Evolutionary conservation across 92 coral and sea anemone species (phyloP), one percentile per base, ranked within the genome.

Genomic region (Palythoa heliodiscus): DNA sequence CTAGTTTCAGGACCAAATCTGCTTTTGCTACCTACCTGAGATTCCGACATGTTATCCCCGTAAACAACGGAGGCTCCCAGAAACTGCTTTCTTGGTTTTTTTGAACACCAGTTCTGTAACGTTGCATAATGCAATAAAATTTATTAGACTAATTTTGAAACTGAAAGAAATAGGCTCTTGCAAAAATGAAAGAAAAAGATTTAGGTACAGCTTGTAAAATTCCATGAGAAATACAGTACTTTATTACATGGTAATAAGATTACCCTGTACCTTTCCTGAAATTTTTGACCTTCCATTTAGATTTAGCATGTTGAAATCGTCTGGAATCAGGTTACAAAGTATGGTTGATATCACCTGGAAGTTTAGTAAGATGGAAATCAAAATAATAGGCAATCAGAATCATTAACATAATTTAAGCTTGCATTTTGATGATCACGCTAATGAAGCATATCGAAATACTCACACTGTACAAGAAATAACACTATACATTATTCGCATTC

Each of bases 251-350:
- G 78, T 10, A 16, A 66, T 16, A 52, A 74, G 57, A 17, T 74
- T 71, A 3, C 29, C 16, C 17, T 4, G 15, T 75, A 95, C 98
- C 95, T 91, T 93, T 14, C 93, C 98, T 25, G 95, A 87, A 20
- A 95, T 95, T 79, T 95, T 95, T 23, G 98, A 82, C 85, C 81
- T 95, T 72, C 98, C 98, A 58, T 83, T 78, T 86, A 95, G 82
- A 52, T 90, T 93, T 43, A 95, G 90, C 52, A 83, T 76, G 71
- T 89, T 91, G 86, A 77, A 88, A 1, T 89, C 89, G 4, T 60
- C 78, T 11, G 98, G 98, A 74, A 92, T 88, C n/a, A 95, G 88
- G 85, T 95, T 95, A n/a, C 91, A 88, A 78, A 95, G 88, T 38
- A 95, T 88, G 3, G 98, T 95, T 11, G 98, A 87, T 17, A 95